Conservation (phyloP, 2,888 invertebrate genomes). For the Chymomyza caudatula region DNA sequence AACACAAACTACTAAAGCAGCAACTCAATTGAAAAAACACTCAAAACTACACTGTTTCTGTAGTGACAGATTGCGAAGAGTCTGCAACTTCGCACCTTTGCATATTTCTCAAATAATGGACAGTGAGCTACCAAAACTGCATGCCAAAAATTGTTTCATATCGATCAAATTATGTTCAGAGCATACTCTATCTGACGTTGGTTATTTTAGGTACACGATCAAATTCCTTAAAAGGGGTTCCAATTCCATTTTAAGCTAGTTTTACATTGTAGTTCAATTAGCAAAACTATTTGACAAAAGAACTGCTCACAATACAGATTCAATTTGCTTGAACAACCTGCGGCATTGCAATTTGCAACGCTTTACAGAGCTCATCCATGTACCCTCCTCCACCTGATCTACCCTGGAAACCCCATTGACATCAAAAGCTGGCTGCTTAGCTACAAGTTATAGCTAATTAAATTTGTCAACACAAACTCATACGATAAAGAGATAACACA, state of each 20-base stretch:
- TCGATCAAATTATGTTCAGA: neutral
- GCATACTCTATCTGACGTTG: neutral
- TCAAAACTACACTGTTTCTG: no score
- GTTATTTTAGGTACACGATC: neutral
- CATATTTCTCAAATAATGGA: no score
- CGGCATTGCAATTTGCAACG: slow-evolving; percentile 29
- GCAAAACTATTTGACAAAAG: slow-evolving; percentile 49
- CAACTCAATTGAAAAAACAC: no score
- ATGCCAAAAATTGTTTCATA: neutral
- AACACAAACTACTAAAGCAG: no score
- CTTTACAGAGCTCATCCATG: slow-evolving; percentile 10
- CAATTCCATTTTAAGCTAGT: neutral
- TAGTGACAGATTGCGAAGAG: no score
- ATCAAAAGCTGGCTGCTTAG: neutral
- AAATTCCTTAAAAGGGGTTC: neutral
- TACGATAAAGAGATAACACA: neutral
- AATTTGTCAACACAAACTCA: neutral
- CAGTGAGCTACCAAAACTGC: no score
- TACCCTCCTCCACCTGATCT: neutral
- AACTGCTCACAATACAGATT: slow-evolving; percentile 59
- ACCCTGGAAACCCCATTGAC: neutral
- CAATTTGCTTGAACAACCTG: slow-evolving; percentile 31
- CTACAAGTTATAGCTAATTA: neutral
- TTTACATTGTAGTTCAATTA: slow-evolving; percentile 60
- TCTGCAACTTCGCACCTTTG: no score